Evolutionary conservation across 23 tunicate genomes (phyloP), one percentile per base, ranked within the genome.

Genomic region (Pegea sp.): DNA sequence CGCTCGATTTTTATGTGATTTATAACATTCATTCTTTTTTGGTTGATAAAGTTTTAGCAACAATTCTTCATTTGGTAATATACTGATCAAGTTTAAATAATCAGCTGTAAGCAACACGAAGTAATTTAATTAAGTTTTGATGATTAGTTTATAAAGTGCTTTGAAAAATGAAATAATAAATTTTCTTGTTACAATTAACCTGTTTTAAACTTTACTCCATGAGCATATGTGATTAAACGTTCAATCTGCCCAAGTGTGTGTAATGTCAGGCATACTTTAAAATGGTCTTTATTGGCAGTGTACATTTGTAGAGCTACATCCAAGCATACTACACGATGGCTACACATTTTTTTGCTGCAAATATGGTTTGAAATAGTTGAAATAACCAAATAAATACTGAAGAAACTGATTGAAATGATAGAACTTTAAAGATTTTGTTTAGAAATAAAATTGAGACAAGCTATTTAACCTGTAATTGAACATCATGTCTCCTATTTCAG

Each of bases 221-320:
- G 42, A 1, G 95, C 61, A 56, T 72, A 84, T 19, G 68, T 76
- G 58, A 84, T 20, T 44, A 84, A 54, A 11, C 63, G 61, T 18
- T 61, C 59, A 20, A 50, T 42, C 24, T 74, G 95, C 2, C 44
- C 30, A 21, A 84, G 70, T 19, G 52, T 52, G 33, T 53, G 1
- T 31, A 64, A 3, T n/a, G 30, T 18, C 0, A 30, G 16, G 46
- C 46, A 38, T 38, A 38, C 46, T 38, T 38, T 38, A 8, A 38
- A 38, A 38, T 74, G 84, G 29, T 56, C 30, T 25, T 38, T 38
- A 20, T 44, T 54, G 3, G 59, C 95, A 29, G 72, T 38, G 54
- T 63, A 84, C 62, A 84, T 67, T 53, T 72, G 68, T n/a, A 61
- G 72, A 16, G 95, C 95, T 5, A 58, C 56, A 0, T 42, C 68